Base-by-base conservation (phyloP, 2,888 invertebrate genomes). In the Ptychoptera albimana region DNA sequence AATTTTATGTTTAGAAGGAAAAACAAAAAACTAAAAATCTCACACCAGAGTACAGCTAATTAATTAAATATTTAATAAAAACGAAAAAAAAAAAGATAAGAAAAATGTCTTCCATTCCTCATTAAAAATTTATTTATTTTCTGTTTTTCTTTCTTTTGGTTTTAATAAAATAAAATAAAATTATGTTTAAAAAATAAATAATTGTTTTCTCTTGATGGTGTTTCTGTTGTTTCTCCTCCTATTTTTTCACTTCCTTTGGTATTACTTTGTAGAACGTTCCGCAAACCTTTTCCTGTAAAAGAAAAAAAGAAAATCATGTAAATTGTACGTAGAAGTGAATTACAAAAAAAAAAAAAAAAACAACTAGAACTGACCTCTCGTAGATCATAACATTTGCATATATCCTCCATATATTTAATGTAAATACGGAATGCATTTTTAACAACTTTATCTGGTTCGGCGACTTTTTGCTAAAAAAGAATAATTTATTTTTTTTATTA, bases 361-460 rank as follows among this genome's bases (percentile, higher is more conserved):
- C 10, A 49, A 46, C 52, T 46, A 55, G 54, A 38, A 50, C 48
- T 23, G 3, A 23, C 23, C 23, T 23, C 23, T 23, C 23, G 23
- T 7, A 23, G 7, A 23, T 23, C 23, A 23, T 23, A 23, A 23
- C 23, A 23, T 23, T 7, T 3, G 7, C 23, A 23, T 7, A 23
- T 23, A 23, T 23, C 23, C 3, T 23, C 23, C 3, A 29, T 37
- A 10, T n/a, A 42, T 49, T 0, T 54, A 45, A 1, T 47, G 49
- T 11, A 52, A 48, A 42, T 58, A 60, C 50, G 52, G 42, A 63
- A 63, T 1, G 61, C 46, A 8, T 53, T 41, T 2, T 52, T 51
- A 13, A 63, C 50, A 39, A 61, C 52, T 11, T 54, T 50, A 45
- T 59, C 56, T 1, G 63, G 61, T 29, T 58, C 50, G n/a, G 49